Base-by-base conservation (phyloP, 2,888 invertebrate species). In the Diaprepes abbreviatus region DNA sequence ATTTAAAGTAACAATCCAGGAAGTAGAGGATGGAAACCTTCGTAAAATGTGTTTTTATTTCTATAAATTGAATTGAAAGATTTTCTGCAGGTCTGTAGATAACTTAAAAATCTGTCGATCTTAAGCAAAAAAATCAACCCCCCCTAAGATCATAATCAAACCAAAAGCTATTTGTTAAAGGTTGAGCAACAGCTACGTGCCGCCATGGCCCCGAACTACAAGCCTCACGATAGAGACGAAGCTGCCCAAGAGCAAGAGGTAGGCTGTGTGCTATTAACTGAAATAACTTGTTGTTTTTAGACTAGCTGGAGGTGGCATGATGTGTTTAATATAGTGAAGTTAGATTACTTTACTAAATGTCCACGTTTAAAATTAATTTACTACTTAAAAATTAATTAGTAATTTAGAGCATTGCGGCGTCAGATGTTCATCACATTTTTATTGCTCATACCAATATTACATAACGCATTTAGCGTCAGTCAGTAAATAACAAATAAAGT, bases 201-300 rank as follows among this genome's bases (percentile, higher is more conserved):
- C 70, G 91, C 93, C 54, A 89, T 93, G 84, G 93, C 93, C 80
- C 94, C 95, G 70, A 92, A 92, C 77, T 93, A 94, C 85, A 87
- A 91, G 82, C 92, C 94, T 72, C 90, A 92, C 78, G 94, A 95
- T 83, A 89, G 93, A 78, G 94, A 94, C 79, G 91, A 90, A 78
- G 93, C 93, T 76, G 86, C 90, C 75, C 88, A 89, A 81, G 94
- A 94, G 82, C 95, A 95, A 88, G 94, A 95, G 93, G 96, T 96
- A 93, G 89, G 92, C 33, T 48, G 72, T 72, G 72, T 58, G 58
- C 35, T 21, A 69, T 59, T 71, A 69, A 65, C 62, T 50, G 9
- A 38, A 65, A 55, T 63, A 62, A 55, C 38, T 24, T 57, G 36
- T 66, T 66, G 38, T 36, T 65, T 70, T 54, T 72, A 74, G 74